Conservation (phyloP, 2,888 invertebrate genomes). For the Cantharis flavilabris region DNA sequence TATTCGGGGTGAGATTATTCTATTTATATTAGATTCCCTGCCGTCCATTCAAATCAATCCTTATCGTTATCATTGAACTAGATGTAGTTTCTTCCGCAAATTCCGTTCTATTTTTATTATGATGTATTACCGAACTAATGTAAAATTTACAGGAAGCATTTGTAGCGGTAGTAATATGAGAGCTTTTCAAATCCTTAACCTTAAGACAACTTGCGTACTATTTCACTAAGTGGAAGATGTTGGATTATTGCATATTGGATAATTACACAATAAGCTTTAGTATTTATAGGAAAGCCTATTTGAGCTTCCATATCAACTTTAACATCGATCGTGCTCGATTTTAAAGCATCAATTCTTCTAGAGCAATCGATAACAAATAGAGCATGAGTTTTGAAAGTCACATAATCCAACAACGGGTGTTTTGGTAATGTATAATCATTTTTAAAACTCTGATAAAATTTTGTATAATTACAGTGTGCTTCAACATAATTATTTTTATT, state of each 20-base stretch:
- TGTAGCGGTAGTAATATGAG: too few species aligned
- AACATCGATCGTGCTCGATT: conserved; percentile 36
- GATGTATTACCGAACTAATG: too few species aligned
- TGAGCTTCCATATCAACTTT: conserved; percentile 36
- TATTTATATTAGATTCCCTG: too few species aligned
- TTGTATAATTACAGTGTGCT: conserved; percentile 35
- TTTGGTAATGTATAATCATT: neutral
- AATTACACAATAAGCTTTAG: conserved; percentile 40
- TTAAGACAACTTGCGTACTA: neutral
- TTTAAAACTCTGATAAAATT: conserved; percentile 33
- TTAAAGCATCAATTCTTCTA: conserved; percentile 34
- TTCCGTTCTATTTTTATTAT: too few species aligned
- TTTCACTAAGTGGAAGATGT: neutral
- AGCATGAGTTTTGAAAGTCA: conserved; percentile 16
- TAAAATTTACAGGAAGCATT: too few species aligned
- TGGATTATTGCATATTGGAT: conserved; percentile 20
- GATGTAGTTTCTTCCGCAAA: too few species aligned
- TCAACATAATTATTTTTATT: conserved; percentile 31
- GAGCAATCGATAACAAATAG: conserved; percentile 33
- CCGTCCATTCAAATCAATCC: too few species aligned
- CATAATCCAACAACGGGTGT: conserved; percentile 11
- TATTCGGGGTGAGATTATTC: too few species aligned
- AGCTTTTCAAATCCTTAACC: neutral
- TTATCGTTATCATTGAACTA: too few species aligned
- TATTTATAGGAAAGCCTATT: conserved; percentile 31